These are phyloP conservation scores for Alentia gelatinosa DNA, from an alignment of 2,888 invertebrate species.

Conservation along the genomic window DNA sequence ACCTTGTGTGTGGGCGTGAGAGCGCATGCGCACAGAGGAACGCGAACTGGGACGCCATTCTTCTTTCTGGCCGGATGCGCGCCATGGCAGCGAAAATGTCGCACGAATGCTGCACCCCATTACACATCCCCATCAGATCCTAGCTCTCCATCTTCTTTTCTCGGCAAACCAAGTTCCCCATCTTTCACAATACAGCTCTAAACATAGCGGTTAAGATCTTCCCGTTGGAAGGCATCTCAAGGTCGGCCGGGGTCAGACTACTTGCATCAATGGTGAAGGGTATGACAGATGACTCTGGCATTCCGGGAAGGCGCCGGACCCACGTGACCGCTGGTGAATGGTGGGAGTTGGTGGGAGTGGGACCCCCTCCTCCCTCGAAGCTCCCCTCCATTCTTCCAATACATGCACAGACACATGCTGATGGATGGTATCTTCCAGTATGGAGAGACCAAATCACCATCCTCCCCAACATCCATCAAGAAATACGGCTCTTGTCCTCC, in stretches of 20 bases:
- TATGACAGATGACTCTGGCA: background rate
- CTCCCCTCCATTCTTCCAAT: no score
- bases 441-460: background rate
- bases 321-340: background rate
- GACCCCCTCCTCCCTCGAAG: background rate
- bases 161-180: background rate
- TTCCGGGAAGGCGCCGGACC: background rate
- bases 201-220: background rate
- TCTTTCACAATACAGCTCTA: background rate
- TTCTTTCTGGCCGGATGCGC: background rate
- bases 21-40: no score
- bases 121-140: background rate
- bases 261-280: background rate
- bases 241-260: background rate
- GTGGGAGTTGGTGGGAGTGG: background rate
- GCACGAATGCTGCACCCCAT: background rate
- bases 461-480: background rate
- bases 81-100: background rate
- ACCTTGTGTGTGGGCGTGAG: no score
- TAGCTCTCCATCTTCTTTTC: background rate
- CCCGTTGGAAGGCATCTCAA: background rate
- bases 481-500: background rate
- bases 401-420: no score
- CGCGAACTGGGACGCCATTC: background rate
- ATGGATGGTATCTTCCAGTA: background rate